Conservation (phyloP, 2,797 vertebrate species). For the Oophaga sylvatica region DNA sequence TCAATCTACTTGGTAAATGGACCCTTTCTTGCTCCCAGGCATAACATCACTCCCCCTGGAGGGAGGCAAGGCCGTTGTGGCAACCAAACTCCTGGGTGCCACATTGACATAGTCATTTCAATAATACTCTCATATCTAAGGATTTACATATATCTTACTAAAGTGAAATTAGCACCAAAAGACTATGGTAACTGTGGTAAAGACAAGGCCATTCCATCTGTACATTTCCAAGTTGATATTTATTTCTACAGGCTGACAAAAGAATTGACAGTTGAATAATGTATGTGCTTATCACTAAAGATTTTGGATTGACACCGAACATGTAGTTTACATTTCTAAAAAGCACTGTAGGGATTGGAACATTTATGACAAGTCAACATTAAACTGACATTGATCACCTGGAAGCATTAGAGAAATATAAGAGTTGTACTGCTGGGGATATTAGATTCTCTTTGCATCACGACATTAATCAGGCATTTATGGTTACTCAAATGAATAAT, state of each 20-base stretch:
- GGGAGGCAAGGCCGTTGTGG: too few species aligned
- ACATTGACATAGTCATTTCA: not conserved
- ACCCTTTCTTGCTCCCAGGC: too few species aligned
- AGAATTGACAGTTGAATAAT: conserved; percentile 13
- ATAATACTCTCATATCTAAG: not conserved
- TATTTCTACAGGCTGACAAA: not conserved
- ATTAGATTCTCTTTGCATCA: conserved; percentile 60
- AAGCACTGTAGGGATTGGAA: conserved; percentile 21
- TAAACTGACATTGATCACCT: conserved; percentile 55
- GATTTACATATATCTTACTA: not conserved
- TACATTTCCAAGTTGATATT: not conserved
- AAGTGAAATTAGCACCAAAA: not conserved
- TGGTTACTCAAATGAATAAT: conserved; percentile 58
- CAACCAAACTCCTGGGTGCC: too few species aligned
- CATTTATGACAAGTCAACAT: conserved; percentile 50
- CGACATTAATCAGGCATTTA: conserved; percentile 60
- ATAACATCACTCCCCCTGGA: too few species aligned
- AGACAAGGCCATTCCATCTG: not conserved
- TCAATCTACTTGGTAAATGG: too few species aligned
- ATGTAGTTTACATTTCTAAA: conserved; percentile 24
- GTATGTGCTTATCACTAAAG: conserved; percentile 6
- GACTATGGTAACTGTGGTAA: not conserved
- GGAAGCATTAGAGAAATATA: conserved; percentile 52
- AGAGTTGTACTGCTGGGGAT: conserved; percentile 53
- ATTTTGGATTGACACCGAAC: conserved; percentile 1